Conservation (phyloP, 2,113 vertebrate species). For the Blennius ocellaris region DNA sequence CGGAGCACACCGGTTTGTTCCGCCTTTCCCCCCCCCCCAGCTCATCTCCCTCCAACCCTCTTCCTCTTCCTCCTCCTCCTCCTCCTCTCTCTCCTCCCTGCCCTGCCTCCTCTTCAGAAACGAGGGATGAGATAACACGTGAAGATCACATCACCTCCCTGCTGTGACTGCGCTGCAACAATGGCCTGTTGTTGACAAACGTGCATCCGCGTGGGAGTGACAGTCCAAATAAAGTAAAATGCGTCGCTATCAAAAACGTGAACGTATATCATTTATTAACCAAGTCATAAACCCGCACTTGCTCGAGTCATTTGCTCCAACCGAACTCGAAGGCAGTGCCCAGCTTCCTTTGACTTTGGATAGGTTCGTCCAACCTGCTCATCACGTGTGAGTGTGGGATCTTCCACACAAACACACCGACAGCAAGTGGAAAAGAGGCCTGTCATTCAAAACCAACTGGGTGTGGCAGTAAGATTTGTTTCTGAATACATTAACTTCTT, state of each 20-base stretch:
- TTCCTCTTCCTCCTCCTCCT: constrained; percentile 21
- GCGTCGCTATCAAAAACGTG: too few species aligned
- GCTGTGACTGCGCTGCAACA: not conserved
- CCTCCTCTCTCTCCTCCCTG: constrained; percentile 39
- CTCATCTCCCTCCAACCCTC: constrained; percentile 6
- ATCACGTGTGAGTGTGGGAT: constrained; percentile 29
- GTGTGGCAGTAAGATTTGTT: constrained; percentile 50
- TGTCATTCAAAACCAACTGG: constrained; percentile 41
- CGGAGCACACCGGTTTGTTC: constrained; percentile 86
- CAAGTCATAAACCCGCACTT: too few species aligned
- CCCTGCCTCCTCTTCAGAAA: constrained; percentile 60
- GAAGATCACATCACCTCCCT: constrained; percentile 29
- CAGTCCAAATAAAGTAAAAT: too few species aligned
- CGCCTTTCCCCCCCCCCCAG: constrained; percentile 64
- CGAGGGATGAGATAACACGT: constrained; percentile 57
- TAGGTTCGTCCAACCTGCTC: constrained; percentile 39
- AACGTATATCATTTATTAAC: too few species aligned
- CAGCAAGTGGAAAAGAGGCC: constrained; percentile 26
- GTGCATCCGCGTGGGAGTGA: too few species aligned
- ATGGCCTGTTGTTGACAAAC: too few species aligned
- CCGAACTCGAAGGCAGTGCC: constrained; percentile 32
- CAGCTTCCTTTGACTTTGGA: constrained; percentile 8
- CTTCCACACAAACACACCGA: not conserved
- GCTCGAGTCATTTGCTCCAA: constrained; percentile 11
- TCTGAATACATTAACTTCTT: too few species aligned